These are phyloP conservation scores for Rugalucina vietnamica DNA, from an alignment of 2,888 invertebrate genomes.

Conservation along the genomic window DNA sequence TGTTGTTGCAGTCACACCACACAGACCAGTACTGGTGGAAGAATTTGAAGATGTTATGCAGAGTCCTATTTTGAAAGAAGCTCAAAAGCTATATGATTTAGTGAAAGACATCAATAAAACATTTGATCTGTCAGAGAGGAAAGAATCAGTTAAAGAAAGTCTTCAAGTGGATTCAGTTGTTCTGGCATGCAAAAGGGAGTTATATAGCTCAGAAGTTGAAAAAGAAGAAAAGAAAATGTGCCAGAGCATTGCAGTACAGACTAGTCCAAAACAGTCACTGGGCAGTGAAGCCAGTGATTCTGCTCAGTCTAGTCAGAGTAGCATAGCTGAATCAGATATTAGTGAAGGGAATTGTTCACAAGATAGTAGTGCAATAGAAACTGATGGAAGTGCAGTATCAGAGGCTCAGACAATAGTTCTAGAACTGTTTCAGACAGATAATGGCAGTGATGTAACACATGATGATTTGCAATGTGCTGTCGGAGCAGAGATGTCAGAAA, in stretches of 20 bases:
- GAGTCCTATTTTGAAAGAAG: background rate
- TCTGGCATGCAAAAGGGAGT: background rate
- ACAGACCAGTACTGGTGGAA: too few relatives aligned
- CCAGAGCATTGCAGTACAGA: background rate
- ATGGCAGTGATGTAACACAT: too few relatives aligned
- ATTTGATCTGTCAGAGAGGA: background rate
- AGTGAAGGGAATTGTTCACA: background rate
- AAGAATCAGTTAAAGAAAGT: background rate
- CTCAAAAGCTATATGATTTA: background rate
- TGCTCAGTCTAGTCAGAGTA: background rate
- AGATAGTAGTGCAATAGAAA: constrained; percentile 6
- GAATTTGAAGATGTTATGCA: background rate
- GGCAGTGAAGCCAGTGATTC: background rate
- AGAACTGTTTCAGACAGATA: too few relatives aligned
- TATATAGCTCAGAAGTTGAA: background rate
- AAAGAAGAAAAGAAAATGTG: background rate
- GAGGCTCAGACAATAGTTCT: background rate
- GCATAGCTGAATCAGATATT: background rate
- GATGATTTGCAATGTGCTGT: too few relatives aligned
- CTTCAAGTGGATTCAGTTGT: background rate
- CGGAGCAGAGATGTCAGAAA: too few relatives aligned
- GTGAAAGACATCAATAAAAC: background rate
- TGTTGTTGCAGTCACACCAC: too few relatives aligned
- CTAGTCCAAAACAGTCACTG: background rate
- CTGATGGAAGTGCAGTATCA: background rate